Conservation (phyloP, 2,113 vertebrate genomes). For the Penelope pileata region DNA sequence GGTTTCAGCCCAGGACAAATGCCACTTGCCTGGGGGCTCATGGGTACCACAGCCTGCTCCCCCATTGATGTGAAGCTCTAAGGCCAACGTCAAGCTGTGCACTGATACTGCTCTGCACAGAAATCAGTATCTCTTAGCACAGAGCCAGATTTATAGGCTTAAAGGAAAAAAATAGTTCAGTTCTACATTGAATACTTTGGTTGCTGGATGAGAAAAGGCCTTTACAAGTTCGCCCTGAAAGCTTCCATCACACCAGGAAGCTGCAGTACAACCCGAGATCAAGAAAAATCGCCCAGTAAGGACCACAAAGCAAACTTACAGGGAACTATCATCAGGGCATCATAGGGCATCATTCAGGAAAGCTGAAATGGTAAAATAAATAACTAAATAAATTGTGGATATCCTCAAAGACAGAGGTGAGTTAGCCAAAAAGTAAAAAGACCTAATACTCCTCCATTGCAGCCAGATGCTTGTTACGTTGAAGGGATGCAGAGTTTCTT, state of each 20-base stretch:
- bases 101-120: not conserved
- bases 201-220: not conserved
- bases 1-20: not conserved
- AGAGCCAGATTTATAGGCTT: not conserved
- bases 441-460: not conserved
- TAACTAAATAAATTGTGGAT: too few relatives aligned
- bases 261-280: not conserved
- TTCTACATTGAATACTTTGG: not conserved
- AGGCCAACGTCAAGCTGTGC: rapidly evolving
- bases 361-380: not conserved
- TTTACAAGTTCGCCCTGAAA: not conserved
- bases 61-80: too few relatives aligned
- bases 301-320: not conserved
- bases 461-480: too few relatives aligned
- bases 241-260: not conserved
- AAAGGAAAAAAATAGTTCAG: not conserved
- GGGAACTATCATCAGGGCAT: not conserved
- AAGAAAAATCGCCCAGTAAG: not conserved
- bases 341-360: not conserved
- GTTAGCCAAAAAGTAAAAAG: not conserved
- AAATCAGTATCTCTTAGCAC: not conserved
- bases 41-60: not conserved
- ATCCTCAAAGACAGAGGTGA: not conserved
- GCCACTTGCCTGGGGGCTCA: rapidly evolving
- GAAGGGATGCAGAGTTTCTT: not conserved